phyloP scores from a whole-genome alignment of 2,113 vertebrate genomes.

The Lasiurus borealis region DNA sequence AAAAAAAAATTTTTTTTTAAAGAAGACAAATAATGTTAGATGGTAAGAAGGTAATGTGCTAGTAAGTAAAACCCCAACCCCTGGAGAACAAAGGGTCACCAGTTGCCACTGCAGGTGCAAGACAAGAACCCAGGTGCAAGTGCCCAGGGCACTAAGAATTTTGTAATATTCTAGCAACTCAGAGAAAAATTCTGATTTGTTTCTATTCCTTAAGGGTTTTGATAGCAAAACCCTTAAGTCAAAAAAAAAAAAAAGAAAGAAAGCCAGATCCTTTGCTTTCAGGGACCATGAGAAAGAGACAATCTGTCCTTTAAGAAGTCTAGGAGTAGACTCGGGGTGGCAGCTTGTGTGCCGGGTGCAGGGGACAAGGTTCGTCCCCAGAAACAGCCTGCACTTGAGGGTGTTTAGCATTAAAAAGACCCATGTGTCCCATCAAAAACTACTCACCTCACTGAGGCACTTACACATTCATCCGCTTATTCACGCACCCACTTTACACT shows the following conservation, averaged over 20 bases:
- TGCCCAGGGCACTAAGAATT: not conserved
- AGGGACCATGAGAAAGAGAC: not conserved
- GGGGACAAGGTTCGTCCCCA: not conserved
- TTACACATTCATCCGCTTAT: not conserved
- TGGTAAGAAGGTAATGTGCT: not conserved
- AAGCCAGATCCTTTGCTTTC: not conserved
- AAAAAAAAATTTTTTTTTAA: not conserved
- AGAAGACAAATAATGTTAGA: not conserved
- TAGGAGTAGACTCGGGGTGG: not conserved
- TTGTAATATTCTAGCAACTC: slow-evolving; percentile 16
- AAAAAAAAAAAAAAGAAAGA: slow-evolving; percentile 1
- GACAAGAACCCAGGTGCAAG: not conserved
- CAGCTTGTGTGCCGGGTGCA: not conserved
- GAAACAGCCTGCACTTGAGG: not conserved
- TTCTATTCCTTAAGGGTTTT: not conserved
- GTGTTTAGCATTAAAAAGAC: not conserved
- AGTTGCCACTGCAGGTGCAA: not conserved
- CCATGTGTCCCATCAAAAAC: not conserved
- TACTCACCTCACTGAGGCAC: not conserved
- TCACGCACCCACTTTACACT: not conserved
- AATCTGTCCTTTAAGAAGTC: not conserved
- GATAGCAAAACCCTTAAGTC: not conserved
- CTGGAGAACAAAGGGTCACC: not conserved
- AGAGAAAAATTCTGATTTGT: slow-evolving; percentile 41
- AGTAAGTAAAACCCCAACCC: not conserved